These are phyloP conservation scores for Eira barbara DNA, from an alignment of 2,113 vertebrate species.

Conservation along the genomic window DNA sequence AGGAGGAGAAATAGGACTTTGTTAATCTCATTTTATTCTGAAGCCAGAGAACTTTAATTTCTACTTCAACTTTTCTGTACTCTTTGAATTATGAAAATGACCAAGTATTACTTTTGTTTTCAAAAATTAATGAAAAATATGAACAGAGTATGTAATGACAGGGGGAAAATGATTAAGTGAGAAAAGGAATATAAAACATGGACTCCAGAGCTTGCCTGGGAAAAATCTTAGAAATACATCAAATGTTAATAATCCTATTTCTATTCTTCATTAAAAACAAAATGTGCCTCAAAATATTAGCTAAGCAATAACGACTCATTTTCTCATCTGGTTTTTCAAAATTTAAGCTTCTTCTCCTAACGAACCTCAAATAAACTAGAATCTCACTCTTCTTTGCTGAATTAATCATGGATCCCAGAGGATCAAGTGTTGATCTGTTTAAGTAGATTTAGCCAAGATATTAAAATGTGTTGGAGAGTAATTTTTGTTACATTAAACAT, in stretches of 20 bases:
- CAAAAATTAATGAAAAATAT: neutral
- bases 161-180: neutral
- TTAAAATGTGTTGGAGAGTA: neutral
- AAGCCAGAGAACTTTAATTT: neutral
- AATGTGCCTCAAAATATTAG: constrained; percentile 20
- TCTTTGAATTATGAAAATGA: constrained; percentile 10
- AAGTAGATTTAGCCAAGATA: constrained; percentile 16
- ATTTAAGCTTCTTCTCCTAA: neutral
- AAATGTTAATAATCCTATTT: constrained; percentile 10
- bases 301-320: neutral
- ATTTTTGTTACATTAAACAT: constrained; percentile 13
- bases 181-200: neutral
- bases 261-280: neutral
- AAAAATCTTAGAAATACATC: neutral
- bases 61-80: neutral
- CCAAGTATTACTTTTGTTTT: neutral
- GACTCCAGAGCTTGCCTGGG: neutral
- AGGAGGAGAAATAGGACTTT: neutral
- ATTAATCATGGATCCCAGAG: constrained; percentile 30
- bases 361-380: constrained; percentile 18
- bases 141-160: neutral
- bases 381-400: constrained; percentile 35
- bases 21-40: neutral
- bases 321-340: neutral
- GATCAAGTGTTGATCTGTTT: neutral